These are phyloP conservation scores for Aphaenogaster rudis DNA, from an alignment of 1,140 invertebrate species.

Conservation along the genomic window DNA sequence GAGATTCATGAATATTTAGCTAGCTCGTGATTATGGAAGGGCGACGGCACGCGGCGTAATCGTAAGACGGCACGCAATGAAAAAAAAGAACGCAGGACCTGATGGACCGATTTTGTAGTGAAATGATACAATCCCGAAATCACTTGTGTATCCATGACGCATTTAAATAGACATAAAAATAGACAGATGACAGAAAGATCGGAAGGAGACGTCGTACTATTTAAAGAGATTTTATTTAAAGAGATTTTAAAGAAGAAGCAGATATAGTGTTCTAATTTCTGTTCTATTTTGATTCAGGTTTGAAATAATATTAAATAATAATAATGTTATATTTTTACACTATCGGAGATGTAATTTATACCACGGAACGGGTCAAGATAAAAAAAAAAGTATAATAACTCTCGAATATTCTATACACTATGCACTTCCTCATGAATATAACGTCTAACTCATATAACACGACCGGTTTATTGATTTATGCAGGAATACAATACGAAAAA, in stretches of 20 bases:
- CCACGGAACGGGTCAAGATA: not conserved
- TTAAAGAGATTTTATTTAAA: slow-evolving; percentile 12
- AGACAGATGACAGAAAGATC: not conserved
- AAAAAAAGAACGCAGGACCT: slow-evolving; percentile 31
- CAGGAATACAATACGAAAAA: not conserved
- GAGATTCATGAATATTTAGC: slow-evolving; percentile 57
- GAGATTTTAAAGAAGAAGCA: slow-evolving; percentile 5
- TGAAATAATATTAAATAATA: not conserved
- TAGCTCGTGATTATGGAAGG: slow-evolving; percentile 23
- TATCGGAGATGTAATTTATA: not conserved
- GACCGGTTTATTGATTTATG: not conserved
- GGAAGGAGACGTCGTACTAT: not conserved
- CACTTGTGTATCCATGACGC: not conserved
- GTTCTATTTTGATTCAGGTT: not conserved
- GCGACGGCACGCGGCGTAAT: not conserved
- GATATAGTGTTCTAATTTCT: not conserved
- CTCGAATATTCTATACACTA: not conserved
- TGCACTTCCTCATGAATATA: not conserved
- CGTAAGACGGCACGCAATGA: slow-evolving; percentile 11
- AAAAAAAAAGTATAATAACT: not conserved
- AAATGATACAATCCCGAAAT: slow-evolving; percentile 15
- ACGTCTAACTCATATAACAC: not conserved
- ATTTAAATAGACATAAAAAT: not conserved
- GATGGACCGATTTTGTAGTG: slow-evolving; percentile 7
- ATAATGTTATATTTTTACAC: not conserved